Percentiles rank a stretch among this genome's conserved stretches.
These are phyloP conservation scores for Papilio glaucus DNA, from an alignment of 1,140 invertebrate genomes.

Conservation along the genomic window DNA sequence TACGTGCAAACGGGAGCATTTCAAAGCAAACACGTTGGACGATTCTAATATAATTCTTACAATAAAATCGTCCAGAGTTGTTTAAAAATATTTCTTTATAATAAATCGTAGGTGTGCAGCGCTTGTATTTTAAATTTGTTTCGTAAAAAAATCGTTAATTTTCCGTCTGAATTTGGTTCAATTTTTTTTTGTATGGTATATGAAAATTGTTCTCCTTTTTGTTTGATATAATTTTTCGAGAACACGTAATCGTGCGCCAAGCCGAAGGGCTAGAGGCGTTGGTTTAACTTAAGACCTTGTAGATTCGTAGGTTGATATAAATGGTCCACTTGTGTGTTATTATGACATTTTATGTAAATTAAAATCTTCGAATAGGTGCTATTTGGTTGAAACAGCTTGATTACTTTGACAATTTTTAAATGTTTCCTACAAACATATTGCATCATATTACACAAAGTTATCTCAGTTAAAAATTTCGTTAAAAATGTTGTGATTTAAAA, in stretches of 20 bases:
- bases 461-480: too few relatives aligned
- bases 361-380: not conserved
- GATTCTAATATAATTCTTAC: conserved; percentile 83
- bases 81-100: conserved; percentile 76
- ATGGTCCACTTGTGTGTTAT: not conserved
- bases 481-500: too few relatives aligned
- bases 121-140: conserved; percentile 65
- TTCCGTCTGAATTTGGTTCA: conserved; percentile 64
- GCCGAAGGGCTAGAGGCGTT: conserved; percentile 36
- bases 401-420: not conserved
- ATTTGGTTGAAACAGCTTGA: conserved; percentile 1
- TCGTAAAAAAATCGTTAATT: conserved; percentile 71
- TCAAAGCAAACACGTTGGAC: conserved; percentile 66
- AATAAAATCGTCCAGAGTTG: conserved; percentile 80
- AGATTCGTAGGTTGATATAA: not conserved
- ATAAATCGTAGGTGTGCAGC: conserved; percentile 68
- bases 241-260: conserved; percentile 18
- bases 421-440: not conserved
- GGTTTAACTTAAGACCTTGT: conserved; percentile 16
- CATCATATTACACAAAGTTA: too few relatives aligned
- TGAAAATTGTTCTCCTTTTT: conserved; percentile 66
- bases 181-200: conserved; percentile 65
- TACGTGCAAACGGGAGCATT: conserved; percentile 58
- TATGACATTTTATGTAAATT: conserved; percentile 4
- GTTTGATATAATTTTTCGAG: conserved; percentile 52